Conservation (phyloP, 2,113 vertebrate genomes). For the Chaetura pelagica region DNA sequence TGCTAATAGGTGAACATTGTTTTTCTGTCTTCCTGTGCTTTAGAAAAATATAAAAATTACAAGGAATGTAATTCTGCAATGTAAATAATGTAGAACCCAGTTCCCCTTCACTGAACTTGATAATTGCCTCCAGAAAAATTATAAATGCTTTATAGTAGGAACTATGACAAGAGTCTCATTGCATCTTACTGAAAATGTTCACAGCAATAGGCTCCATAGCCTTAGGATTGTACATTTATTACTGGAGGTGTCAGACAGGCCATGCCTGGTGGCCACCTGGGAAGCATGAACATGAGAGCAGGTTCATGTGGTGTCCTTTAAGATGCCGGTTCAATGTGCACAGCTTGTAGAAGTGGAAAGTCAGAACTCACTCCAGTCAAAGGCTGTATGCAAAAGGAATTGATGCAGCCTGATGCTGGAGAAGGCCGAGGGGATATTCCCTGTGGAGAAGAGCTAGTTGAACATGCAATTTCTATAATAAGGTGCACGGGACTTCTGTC, state of each 20-base stretch:
- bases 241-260: not conserved
- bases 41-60: no score
- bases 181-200: not conserved
- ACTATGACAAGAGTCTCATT: not conserved
- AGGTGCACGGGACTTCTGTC: not conserved
- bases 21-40: not conserved
- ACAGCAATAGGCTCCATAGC: not conserved
- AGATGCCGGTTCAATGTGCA: not conserved
- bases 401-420: not conserved
- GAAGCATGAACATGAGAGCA: not conserved
- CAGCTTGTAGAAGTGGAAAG: not conserved
- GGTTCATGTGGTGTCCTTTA: not conserved
- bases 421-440: not conserved
- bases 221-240: not conserved
- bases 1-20: not conserved
- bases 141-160: not conserved
- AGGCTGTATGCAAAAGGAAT: not conserved
- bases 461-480: accelerated
- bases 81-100: not conserved
- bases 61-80: not conserved
- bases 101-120: not conserved
- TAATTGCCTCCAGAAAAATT: not conserved
- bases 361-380: not conserved
- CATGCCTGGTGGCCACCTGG: not conserved
- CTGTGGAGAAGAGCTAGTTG: not conserved